These are phyloP conservation scores for Vannuccia rotundouncinata DNA, from an alignment of 2,888 invertebrate genomes.

Conservation along the genomic window DNA sequence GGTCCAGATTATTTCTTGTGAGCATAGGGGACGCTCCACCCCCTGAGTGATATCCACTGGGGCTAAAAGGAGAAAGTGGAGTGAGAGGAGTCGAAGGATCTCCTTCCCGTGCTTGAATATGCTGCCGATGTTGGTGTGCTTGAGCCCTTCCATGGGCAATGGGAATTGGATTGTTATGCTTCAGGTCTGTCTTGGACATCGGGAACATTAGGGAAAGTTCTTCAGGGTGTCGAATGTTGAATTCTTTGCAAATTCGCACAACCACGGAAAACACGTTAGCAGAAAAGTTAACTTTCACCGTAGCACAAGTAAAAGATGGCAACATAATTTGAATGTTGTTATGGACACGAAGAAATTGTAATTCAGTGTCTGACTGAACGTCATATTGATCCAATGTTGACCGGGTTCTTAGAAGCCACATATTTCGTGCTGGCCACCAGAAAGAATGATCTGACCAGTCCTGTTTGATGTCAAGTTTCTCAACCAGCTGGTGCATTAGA, in stretches of 20 bases:
- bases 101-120: background rate
- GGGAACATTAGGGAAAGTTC: slow-evolving; percentile 83
- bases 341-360: slow-evolving; percentile 96
- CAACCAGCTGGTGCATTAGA: slow-evolving; percentile 91
- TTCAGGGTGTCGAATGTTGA: slow-evolving; percentile 89
- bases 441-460: slow-evolving; percentile 99
- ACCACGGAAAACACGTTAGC: slow-evolving; percentile 91
- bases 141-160: slow-evolving; percentile 6
- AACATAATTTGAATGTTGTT: slow-evolving; percentile 79
- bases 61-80: background rate
- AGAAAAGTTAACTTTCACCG: slow-evolving; percentile 88
- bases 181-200: slow-evolving; percentile 40
- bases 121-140: slow-evolving; percentile 18
- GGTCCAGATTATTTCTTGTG: background rate
- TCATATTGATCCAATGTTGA: slow-evolving; percentile 93
- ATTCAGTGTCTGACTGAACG: slow-evolving; percentile 82
- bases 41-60: background rate
- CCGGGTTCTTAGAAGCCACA: slow-evolving; percentile 85
- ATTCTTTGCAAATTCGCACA: slow-evolving; percentile 78
- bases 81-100: background rate
- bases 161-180: slow-evolving; percentile 23
- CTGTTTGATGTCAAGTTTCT: slow-evolving; percentile 60
- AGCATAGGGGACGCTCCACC: slow-evolving; percentile 8
- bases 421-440: slow-evolving; percentile 94
- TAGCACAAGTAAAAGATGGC: slow-evolving; percentile 82